Conservation (phyloP, 2,797 vertebrate genomes). For the Gadopsis marmoratus region DNA sequence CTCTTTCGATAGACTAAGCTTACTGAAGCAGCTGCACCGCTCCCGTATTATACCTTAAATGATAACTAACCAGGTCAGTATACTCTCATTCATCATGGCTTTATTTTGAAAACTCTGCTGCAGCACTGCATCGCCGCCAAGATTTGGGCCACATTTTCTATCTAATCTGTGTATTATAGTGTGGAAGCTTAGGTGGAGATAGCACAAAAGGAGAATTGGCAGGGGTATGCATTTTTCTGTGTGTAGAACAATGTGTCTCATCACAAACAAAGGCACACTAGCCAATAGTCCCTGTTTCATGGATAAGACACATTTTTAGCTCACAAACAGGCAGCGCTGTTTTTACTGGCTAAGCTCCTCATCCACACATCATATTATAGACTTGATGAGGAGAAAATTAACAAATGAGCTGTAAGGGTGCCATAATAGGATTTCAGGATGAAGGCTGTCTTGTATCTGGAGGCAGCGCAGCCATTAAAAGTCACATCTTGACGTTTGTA, state of each 20-base stretch:
- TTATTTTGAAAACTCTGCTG: constrained; percentile 54
- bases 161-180: constrained; percentile 59
- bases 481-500: constrained; percentile 21
- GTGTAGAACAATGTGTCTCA: constrained; percentile 71
- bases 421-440: constrained; percentile 60
- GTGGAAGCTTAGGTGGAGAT: constrained; percentile 60
- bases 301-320: constrained; percentile 62
- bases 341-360: constrained; percentile 54
- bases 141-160: constrained; percentile 52
- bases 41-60: constrained; percentile 68
- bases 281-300: constrained; percentile 68
- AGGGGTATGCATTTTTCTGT: constrained; percentile 55
- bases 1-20: constrained; percentile 43
- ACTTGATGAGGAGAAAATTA: constrained; percentile 61
- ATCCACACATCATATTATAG: constrained; percentile 39
- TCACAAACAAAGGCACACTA: constrained; percentile 55
- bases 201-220: constrained; percentile 65
- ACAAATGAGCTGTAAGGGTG: constrained; percentile 57
- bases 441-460: constrained; percentile 19
- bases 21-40: constrained; percentile 35
- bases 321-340: constrained; percentile 55
- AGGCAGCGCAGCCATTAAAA: constrained; percentile 24
- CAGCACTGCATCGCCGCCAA: constrained; percentile 38
- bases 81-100: constrained; percentile 56
- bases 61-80: constrained; percentile 69